Conservation (phyloP, 2,797 vertebrate species). For the Microcaecilia unicolor region DNA sequence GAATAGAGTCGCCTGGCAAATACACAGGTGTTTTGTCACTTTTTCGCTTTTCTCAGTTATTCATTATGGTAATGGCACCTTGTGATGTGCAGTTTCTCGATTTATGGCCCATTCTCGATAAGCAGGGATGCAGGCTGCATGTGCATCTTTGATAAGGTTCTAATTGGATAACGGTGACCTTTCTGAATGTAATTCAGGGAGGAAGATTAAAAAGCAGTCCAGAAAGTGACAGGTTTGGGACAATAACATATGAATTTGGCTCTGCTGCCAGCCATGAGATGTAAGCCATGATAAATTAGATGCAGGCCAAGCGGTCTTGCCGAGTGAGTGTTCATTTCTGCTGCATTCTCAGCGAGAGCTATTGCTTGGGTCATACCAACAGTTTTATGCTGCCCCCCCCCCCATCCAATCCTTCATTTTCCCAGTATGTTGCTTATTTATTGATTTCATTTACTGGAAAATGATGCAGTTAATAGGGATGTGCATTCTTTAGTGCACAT, state of each 20-base stretch:
- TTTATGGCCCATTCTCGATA: conserved; percentile 67
- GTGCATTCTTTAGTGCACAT: no score
- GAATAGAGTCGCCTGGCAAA: conserved; percentile 19
- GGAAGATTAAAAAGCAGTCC: conserved; percentile 70
- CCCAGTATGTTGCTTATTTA: conserved; percentile 12
- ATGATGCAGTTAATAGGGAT: conserved; percentile 1
- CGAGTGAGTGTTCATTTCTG: conserved; percentile 54
- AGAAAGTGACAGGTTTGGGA: conserved; percentile 65
- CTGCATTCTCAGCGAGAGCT: conserved; percentile 42
- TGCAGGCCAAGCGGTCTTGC: conserved; percentile 35
- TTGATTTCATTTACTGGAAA: conserved; percentile 12
- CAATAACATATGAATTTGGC: conserved; percentile 62
- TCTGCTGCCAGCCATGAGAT: conserved; percentile 61
- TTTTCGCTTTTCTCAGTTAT: conserved; percentile 28
- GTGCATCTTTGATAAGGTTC: conserved; percentile 85
- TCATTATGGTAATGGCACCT: conserved; percentile 52
- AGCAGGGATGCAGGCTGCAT: conserved; percentile 51
- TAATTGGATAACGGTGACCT: conserved; percentile 90
- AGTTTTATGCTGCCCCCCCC: no score
- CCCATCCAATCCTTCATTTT: neutral
- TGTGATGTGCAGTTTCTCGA: conserved; percentile 52
- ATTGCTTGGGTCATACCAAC: conserved; percentile 23
- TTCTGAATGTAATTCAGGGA: conserved; percentile 68
- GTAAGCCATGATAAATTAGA: conserved; percentile 68
- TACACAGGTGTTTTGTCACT: conserved; percentile 38